Evolutionary conservation across 2,888 invertebrate species (phyloP).

Genomic region (Callinectes sapidus): DNA sequence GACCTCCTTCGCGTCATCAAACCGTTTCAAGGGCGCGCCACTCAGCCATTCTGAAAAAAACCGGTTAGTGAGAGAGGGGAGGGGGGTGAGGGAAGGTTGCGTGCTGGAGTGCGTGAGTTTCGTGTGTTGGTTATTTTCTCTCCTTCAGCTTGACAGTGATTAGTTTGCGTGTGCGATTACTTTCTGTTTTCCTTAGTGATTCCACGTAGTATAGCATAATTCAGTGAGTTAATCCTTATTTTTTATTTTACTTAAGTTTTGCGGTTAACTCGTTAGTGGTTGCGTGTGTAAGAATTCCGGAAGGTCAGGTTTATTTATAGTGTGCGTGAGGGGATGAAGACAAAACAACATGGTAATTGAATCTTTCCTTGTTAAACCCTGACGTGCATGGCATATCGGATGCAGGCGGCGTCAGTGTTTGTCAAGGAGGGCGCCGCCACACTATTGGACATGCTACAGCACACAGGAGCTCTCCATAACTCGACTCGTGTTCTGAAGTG

Average conservation of each 20-base stretch:
- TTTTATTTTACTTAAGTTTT: not conserved
- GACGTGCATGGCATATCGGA: slow-evolving; percentile 14
- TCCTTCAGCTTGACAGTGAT: not conserved
- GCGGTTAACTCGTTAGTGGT: not conserved
- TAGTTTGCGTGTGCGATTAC: slow-evolving; percentile 17
- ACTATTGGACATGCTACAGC: not conserved
- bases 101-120: not conserved
- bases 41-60: slow-evolving; percentile 48
- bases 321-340: not conserved
- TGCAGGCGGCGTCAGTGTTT: not conserved
- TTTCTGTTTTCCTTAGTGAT: not conserved
- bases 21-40: slow-evolving; percentile 40
- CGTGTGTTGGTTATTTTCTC: slow-evolving; percentile 6
- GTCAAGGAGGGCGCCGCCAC: not conserved
- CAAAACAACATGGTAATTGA: not conserved
- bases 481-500: too few species aligned
- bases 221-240: not conserved
- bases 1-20: not conserved
- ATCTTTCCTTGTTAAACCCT: not conserved
- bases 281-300: slow-evolving; percentile 10
- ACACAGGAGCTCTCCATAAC: not conserved
- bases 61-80: not conserved
- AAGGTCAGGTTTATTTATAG: not conserved
- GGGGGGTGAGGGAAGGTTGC: not conserved
- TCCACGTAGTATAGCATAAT: slow-evolving; percentile 4